Evolutionary conservation across 2,797 vertebrate genomes (phyloP).

Genomic region (Eidolon dupreanum): DNA sequence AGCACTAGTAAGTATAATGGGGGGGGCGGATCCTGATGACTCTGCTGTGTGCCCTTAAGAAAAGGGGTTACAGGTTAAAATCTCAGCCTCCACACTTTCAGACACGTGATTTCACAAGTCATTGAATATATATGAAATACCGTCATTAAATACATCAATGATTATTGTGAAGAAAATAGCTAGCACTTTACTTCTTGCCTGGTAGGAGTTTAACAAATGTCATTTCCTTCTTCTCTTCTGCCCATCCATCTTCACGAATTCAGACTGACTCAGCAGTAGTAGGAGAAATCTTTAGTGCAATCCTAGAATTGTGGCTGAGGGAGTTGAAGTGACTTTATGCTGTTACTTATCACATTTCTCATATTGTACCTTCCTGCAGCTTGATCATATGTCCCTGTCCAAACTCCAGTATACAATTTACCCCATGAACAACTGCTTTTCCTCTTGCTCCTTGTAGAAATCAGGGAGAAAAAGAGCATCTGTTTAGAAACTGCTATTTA

Average conservation of each 20-base stretch:
- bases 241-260: not conserved
- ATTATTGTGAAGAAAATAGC: not conserved
- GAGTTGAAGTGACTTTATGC: not conserved
- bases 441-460: not conserved
- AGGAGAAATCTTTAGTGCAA: not conserved
- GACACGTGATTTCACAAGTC: not conserved
- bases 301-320: not conserved
- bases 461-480: conserved; percentile 6
- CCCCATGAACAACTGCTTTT: not conserved
- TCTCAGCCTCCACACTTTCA: not conserved
- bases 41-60: not conserved
- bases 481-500: not conserved
- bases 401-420: not conserved
- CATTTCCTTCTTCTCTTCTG: not conserved
- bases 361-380: not conserved
- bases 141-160: not conserved
- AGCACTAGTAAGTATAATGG: not conserved
- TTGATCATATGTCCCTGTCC: not conserved
- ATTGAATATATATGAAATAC: not conserved
- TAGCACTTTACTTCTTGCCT: not conserved
- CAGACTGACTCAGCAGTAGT: not conserved
- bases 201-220: not conserved
- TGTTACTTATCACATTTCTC: not conserved
- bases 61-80: not conserved
- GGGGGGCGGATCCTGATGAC: no score